Base-by-base conservation (phyloP, 2,113 vertebrate species). In the Heterotis niloticus region DNA sequence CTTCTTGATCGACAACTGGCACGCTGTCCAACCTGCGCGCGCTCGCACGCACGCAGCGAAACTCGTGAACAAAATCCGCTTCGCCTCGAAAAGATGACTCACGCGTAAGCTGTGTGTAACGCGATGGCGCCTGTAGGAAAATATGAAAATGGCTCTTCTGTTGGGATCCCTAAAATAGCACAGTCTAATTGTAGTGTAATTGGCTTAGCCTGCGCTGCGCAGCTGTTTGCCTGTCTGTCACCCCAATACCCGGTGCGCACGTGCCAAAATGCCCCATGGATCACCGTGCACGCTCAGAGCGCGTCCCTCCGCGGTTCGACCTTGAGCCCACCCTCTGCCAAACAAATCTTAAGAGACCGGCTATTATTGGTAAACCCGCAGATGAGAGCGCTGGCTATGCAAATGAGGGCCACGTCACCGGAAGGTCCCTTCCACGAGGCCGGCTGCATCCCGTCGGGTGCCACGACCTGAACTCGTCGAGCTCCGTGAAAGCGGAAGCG, bases 131-230 rank as follows among this genome's bases (percentile, higher is more conserved):
- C 91, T 79, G 83, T 87, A 86, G 89, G 90, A 90, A 88, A 89
- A 89, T 84, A 83, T 54, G 54, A 57, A 90, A 92, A 92, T 89
- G 85, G 89, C 87, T 85, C 86, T 90, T 91, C 86, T 87, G 86
- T 81, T 85, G 79, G 56, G 80, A 86, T 83, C 88, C 83, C 86
- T 88, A 90, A 90, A 93, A 92, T 91, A 92, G 89, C 88, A 87
- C 84, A 84, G 84, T 89, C 88, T 92, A 90, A 92, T 92, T 92
- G 91, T 90, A 89, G 88, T 87, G 88, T 89, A 93, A 90, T 91
- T 91, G 90, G 90, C 90, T 90, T 87, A 87, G 88, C 84, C 86
- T 89, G 86, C 85, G 84, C 85, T 79, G 87, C 88, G 91, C 92
- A 91, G 91, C 91, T n/a, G 87, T 83, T 81, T 86, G 87, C 88